Conservation (phyloP, 2,113 vertebrate species). For the Notarius quadriscutis region DNA sequence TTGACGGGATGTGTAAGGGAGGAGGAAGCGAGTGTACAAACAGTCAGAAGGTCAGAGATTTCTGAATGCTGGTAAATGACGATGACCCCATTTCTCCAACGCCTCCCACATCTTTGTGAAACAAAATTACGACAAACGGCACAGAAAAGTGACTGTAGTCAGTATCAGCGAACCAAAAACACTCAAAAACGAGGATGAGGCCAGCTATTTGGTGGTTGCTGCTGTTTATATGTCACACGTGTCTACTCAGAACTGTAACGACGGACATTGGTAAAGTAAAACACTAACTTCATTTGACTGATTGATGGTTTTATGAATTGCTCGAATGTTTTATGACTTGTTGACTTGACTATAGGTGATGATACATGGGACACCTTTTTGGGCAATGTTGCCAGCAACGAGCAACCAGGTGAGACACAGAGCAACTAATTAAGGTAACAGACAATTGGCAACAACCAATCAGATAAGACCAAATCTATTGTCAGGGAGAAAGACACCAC, state of each 20-base stretch:
- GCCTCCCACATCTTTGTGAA: not conserved
- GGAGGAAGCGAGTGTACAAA: not conserved
- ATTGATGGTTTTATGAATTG: not conserved
- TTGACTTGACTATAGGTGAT: no score
- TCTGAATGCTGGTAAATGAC: conserved; percentile 29
- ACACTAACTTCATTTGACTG: no score
- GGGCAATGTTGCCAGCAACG: no score
- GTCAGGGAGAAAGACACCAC: no score
- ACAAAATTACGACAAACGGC: not conserved
- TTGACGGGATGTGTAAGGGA: not conserved
- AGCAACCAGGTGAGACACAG: no score
- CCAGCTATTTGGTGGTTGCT: conserved; percentile 36
- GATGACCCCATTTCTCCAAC: not conserved
- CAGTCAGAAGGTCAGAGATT: conserved; percentile 12
- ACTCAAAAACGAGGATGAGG: conserved; percentile 55
- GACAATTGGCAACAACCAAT: no score
- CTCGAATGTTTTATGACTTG: not conserved
- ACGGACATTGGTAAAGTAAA: conserved; percentile 60
- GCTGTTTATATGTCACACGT: conserved; percentile 58
- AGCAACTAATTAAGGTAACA: no score
- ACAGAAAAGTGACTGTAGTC: not conserved
- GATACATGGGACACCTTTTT: no score
- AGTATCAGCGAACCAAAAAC: conserved; percentile 16
- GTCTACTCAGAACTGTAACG: conserved; percentile 50
- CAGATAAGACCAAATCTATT: no score